These are phyloP conservation scores for Drosophila tanythrix DNA, from an alignment of 2,888 invertebrate genomes.

Conservation along the genomic window DNA sequence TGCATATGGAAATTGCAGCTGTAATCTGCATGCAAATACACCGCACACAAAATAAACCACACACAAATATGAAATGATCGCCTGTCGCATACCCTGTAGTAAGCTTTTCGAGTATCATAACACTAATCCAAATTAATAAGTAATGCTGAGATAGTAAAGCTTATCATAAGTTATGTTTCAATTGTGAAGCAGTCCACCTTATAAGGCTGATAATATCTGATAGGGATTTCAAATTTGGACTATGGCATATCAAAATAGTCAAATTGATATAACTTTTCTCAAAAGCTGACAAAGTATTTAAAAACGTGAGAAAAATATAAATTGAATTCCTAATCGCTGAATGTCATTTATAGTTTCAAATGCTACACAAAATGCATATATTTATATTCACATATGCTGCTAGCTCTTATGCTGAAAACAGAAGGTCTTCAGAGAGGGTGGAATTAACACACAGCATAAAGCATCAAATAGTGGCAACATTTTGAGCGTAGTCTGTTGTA, in stretches of 20 bases:
- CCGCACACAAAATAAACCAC: not conserved
- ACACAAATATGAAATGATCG: not conserved
- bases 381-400: not conserved
- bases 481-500: not conserved
- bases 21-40: constrained; percentile 42
- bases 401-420: not conserved
- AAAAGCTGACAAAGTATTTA: not conserved
- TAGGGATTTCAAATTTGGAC: not conserved
- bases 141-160: not conserved
- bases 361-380: not conserved
- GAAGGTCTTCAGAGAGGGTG: not conserved
- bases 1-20: constrained; percentile 32
- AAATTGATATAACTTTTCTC: not conserved
- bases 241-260: not conserved
- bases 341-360: not conserved
- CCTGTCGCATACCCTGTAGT: constrained; percentile 2
- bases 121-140: not conserved
- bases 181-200: not conserved
- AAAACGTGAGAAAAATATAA: not conserved
- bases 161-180: not conserved
- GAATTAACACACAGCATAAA: not conserved
- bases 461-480: not conserved
- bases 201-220: not conserved
- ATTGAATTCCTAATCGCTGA: not conserved
- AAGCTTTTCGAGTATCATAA: not conserved